A percentile compares a stretch with the other conserved stretches of the same genome.
These are phyloP conservation scores for Sylvilagus floridanus DNA, from an alignment of 2,797 vertebrate genomes.

Conservation along the genomic window DNA sequence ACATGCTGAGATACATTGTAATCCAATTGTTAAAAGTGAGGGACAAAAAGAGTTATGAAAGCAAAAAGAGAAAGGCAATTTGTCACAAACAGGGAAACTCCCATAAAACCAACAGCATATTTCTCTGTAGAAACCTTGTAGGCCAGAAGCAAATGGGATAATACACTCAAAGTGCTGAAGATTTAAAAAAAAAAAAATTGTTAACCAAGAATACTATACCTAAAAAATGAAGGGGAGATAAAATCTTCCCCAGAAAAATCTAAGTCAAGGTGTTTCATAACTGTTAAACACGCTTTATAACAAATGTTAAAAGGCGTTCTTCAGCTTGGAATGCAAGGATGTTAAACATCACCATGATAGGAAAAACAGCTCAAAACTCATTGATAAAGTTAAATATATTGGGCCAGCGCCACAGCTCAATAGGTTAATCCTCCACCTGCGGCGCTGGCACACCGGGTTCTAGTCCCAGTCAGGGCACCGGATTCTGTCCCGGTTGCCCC, in stretches of 20 bases:
- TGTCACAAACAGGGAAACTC: neutral
- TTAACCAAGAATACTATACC: neutral
- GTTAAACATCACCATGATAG: neutral
- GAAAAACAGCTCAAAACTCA: neutral
- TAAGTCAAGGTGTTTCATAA: neutral
- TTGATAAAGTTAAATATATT: neutral
- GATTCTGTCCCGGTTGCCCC: too few species aligned
- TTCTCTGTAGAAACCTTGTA: neutral
- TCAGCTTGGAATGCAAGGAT: neutral
- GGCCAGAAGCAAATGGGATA: neutral
- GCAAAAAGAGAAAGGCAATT: neutral
- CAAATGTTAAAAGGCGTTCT: neutral
- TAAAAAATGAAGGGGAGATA: neutral
- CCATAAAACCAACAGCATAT: neutral
- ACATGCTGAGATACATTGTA: too few species aligned
- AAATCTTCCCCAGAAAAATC: neutral
- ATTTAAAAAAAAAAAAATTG: neutral
- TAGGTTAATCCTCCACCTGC: neutral
- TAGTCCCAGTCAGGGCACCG: too few species aligned
- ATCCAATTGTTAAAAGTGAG: neutral
- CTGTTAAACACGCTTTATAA: neutral
- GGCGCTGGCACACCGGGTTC: too few species aligned
- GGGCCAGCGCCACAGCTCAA: too few species aligned
- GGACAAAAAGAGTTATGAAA: too few species aligned
- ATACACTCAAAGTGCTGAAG: neutral